Base-by-base conservation (phyloP, 2,113 vertebrate species). In the Meriones unguiculatus region DNA sequence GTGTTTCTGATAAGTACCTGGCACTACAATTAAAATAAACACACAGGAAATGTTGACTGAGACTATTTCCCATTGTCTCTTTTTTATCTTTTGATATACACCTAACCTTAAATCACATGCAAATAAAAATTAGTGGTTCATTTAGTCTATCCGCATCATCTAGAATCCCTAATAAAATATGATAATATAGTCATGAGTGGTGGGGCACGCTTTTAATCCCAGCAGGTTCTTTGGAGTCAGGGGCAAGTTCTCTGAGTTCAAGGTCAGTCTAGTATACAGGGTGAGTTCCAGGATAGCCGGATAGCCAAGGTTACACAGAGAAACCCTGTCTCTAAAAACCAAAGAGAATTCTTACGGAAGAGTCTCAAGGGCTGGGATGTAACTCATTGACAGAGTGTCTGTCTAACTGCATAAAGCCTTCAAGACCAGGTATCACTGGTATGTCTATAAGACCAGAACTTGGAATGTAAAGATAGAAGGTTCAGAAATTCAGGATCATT, bases 111-210 rank as follows among this genome's bases (percentile, higher is more conserved):
- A 77, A 96, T 41, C n/a, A 59, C 2, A 86, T 93, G 38, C 54
- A 69, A 90, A 82, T 32, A 84, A 91, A 94, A 92, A 78, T 32
- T 46, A 89, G 54, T 32, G 15, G 30, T 67, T 50, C 25, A 69
- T 90, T 46, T 57, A 93, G 46, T 28, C 80, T 38, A 65, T 57
- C 38, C 75, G 22, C 57, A 93, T 15, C 38, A 64, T 77, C 30
- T 94, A 17, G 86, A 88, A 50, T 80, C 22, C 22, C 38, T 92
- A 94, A 87, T 89, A 92, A 85, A 91, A 75, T 64, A 69, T 87
- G 9, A 73, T 38, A 30, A 69, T 15, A 62, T 28, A 9, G 24
- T 82, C 57, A 62, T 4, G 1, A 82, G 57, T 20, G 50, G 15
- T 54, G 15, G 17, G 3, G 0, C 57, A 38, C 2, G 13, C 35